phyloP scores from a whole-genome alignment of 2,888 invertebrate genomes.

The Ernsta delagoae region DNA sequence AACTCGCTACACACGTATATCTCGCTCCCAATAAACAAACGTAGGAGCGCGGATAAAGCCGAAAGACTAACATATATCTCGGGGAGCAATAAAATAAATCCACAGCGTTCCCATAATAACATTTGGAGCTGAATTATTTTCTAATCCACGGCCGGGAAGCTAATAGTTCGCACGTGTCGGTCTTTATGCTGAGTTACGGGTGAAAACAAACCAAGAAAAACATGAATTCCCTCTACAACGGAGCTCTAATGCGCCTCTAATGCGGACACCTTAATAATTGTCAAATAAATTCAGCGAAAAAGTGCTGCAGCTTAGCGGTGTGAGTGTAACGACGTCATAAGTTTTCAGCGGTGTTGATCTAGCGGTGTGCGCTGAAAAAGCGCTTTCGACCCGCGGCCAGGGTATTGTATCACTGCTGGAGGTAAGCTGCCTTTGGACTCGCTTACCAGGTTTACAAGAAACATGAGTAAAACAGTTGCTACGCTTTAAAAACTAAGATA shows the following conservation, averaged over 20 bases:
- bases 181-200: constrained; percentile 73
- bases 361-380: constrained; percentile 46
- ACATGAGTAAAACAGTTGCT: too few relatives aligned
- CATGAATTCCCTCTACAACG: constrained; percentile 75
- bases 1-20: constrained; percentile 70
- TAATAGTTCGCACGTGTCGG: constrained; percentile 84
- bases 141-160: constrained; percentile 80
- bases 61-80: constrained; percentile 78
- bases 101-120: constrained; percentile 79
- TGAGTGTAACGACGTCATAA: constrained; percentile 76
- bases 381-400: constrained; percentile 40
- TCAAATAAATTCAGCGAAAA: constrained; percentile 80
- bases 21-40: constrained; percentile 77
- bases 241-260: constrained; percentile 74
- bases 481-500: too few relatives aligned
- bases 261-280: constrained; percentile 83
- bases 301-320: constrained; percentile 63
- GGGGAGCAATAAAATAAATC: constrained; percentile 81
- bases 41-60: constrained; percentile 73
- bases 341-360: constrained; percentile 54
- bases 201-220: constrained; percentile 81
- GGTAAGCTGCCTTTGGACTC: background rate
- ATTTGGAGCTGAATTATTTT: constrained; percentile 83
- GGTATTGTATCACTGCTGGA: background rate
- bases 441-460: background rate